Base-by-base conservation (phyloP, 2,888 invertebrate genomes). In the Peribatodes rhomboidaria region DNA sequence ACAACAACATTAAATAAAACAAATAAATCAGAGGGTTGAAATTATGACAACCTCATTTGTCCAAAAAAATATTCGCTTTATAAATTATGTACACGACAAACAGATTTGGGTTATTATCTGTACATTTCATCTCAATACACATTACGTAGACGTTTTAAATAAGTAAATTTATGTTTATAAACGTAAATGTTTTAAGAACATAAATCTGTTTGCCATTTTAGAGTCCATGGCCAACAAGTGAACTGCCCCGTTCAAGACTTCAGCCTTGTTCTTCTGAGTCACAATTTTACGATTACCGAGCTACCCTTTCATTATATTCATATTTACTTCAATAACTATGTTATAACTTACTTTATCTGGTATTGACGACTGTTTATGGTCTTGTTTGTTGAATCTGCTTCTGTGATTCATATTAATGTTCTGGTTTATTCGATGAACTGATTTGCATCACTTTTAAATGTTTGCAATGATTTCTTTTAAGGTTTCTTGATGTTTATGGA, bases 211-310 rank as follows among this genome's bases (percentile, higher is more conserved):
- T 31, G 46, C 75, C 71, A 78, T 81, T 82, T 80, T 72, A 77
- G 73, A 74, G 70, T 66, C 75, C 87, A 86, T 63, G 86, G 89
- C 73, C 87, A 66, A 68, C 84, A 50, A 57, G 80, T 65, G 46
- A 37, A 44, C 50, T 50, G 65, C 52, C 46, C 42, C 42, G 56
- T 27, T 52, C 42, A 49, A 44, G 67, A 55, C 63, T 65, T 61
- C 22, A 71, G 70, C 83, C 81, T 80, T 75, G 73, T 33, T 56
- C 46, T 52, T 60, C 65, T 84, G 84, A 85, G 67, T 83, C 84
- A 85, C 61, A 41, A 60, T 75, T 77, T 76, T 72, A 57, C 71
- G 72, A 73, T 58, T 70, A 20, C 47, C 65, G 56, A 61, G 42
- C 65, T 72, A 77, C 72, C 78, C 76, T 80, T 76, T 74, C 72